Evolutionary conservation across 1,140 invertebrate species (phyloP).

Genomic region (Eubasilissa regina): DNA sequence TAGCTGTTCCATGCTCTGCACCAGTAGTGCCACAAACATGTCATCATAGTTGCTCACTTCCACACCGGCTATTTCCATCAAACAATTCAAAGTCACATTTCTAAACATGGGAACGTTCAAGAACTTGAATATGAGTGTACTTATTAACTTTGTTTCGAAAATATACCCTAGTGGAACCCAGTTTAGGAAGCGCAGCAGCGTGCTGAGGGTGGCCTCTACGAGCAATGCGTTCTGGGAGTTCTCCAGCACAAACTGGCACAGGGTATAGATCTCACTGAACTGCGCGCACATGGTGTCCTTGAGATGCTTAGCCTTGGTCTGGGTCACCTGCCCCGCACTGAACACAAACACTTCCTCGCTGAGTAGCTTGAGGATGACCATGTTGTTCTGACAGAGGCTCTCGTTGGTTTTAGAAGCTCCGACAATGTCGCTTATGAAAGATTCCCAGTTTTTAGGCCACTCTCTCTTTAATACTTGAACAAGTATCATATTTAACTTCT

Average conservation of each 20-base stretch:
- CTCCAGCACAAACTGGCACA: conserved; percentile 98
- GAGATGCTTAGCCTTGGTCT: conserved; percentile 98
- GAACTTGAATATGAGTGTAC: conserved; percentile 97
- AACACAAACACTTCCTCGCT: conserved; percentile 99
- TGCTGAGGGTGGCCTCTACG: conserved; percentile 95
- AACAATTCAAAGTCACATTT: conserved; percentile 97
- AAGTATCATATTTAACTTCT: conserved; percentile 99
- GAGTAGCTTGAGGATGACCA: conserved; percentile 97
- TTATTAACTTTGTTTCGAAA: conserved; percentile 98
- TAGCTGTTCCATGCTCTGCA: conserved; percentile 92
- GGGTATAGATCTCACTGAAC: conserved; percentile 97
- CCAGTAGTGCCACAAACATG: conserved; percentile 91
- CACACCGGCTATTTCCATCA: conserved; percentile 97
- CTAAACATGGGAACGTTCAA: conserved; percentile 97
- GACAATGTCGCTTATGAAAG: conserved; percentile 99
- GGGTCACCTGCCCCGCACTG: conserved; percentile 97
- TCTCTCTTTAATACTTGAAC: conserved; percentile 99
- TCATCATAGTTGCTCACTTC: conserved; percentile 92
- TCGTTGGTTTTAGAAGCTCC: conserved; percentile 99
- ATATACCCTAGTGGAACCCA: conserved; percentile 99
- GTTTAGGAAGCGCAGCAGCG: conserved; percentile 96
- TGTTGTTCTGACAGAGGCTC: conserved; percentile 99
- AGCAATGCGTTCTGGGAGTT: conserved; percentile 97
- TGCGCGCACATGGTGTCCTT: conserved; percentile 99
- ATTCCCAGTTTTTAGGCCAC: conserved; percentile 99